These are phyloP conservation scores for Cryptomyrus ogoouensis DNA, from an alignment of 2,113 vertebrate species.

Conservation along the genomic window DNA sequence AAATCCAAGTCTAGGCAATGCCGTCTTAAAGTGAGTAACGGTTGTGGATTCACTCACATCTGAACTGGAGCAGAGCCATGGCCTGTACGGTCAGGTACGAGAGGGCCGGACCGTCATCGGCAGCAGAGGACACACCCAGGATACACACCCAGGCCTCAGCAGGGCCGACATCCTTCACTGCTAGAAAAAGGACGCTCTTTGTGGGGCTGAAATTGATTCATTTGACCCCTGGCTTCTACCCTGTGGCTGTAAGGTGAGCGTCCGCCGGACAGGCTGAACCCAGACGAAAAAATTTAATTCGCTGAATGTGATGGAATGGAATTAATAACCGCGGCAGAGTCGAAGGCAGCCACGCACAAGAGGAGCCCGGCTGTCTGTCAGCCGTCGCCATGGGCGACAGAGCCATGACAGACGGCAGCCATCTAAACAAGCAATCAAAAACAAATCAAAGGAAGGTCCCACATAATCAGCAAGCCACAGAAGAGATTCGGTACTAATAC, in stretches of 20 bases:
- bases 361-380: not conserved
- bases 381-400: not conserved
- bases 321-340: not conserved
- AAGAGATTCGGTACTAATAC: not conserved
- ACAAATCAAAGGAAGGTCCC: not conserved
- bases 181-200: slow-evolving; percentile 32
- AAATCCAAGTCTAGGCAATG: not conserved
- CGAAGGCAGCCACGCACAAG: no score
- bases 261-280: not conserved
- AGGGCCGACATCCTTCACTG: slow-evolving; percentile 57
- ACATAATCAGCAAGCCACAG: not conserved
- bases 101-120: slow-evolving; percentile 43
- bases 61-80: slow-evolving; percentile 39
- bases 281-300: not conserved
- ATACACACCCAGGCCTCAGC: slow-evolving; percentile 45
- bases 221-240: slow-evolving; percentile 37
- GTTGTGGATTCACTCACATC: slow-evolving; percentile 29
- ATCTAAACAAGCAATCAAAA: not conserved
- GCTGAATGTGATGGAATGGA: not conserved
- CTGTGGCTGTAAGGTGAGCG: not conserved
- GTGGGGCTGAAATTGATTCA: slow-evolving; percentile 48
- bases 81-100: slow-evolving; percentile 34
- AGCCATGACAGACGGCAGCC: not conserved
- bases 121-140: slow-evolving; percentile 41
- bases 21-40: not conserved